Percentiles rank a stretch among this genome's conserved stretches.
Evolutionary conservation across 2,797 vertebrate genomes (phyloP).

Genomic region (Crax fasciolata): DNA sequence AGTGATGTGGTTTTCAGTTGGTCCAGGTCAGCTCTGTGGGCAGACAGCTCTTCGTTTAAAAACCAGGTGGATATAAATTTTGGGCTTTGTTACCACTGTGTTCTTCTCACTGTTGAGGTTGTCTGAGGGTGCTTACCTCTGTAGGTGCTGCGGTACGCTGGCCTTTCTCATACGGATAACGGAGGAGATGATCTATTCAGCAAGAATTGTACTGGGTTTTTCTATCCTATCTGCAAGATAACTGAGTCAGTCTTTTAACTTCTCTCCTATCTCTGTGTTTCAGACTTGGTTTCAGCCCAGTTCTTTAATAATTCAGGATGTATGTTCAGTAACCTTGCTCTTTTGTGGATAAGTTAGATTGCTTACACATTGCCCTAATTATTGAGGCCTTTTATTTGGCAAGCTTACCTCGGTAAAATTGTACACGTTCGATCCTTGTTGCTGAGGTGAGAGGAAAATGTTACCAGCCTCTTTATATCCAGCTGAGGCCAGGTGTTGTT

Average conservation of each 20-base stretch:
- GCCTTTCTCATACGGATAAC: neutral
- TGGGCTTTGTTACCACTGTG: neutral
- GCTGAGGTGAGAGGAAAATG: conserved; percentile 71
- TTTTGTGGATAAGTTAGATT: conserved; percentile 51
- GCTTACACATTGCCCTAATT: conserved; percentile 68
- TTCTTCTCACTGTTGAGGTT: neutral
- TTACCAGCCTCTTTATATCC: conserved; percentile 74
- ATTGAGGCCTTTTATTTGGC: conserved; percentile 69
- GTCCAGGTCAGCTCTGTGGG: neutral
- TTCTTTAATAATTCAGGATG: neutral
- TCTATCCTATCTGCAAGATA: neutral
- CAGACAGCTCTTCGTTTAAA: neutral
- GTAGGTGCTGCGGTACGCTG: neutral
- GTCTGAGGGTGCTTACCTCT: neutral
- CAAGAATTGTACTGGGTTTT: neutral
- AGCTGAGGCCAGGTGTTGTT: conserved; percentile 83
- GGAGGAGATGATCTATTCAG: neutral
- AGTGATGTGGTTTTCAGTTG: neutral
- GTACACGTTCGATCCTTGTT: conserved; percentile 62
- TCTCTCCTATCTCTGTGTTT: conserved; percentile 6
- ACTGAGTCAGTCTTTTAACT: neutral
- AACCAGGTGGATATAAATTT: neutral
- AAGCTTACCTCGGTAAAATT: conserved; percentile 59
- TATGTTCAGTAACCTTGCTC: conserved; percentile 26
- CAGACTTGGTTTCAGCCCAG: neutral